Base-by-base conservation (phyloP, 2,113 vertebrate genomes). In the Odontesthes bonariensis region DNA sequence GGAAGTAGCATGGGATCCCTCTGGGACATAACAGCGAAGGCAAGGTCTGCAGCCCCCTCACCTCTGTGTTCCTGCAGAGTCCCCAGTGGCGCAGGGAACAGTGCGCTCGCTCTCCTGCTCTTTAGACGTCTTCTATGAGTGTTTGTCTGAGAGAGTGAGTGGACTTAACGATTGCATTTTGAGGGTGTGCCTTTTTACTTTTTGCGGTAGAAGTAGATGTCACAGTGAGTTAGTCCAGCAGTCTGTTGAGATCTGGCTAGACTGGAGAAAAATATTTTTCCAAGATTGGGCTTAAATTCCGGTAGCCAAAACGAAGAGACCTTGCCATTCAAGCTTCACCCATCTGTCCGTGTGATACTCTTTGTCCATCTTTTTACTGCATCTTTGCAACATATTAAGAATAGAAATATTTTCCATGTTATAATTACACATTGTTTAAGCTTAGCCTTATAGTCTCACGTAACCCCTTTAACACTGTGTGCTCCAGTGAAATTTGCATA, bases 211-310 rank as follows among this genome's bases (percentile, higher is more conserved):
- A 69, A 77, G 77, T 51, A 51, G 73, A 73, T 89, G 90, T 91
- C 89, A 92, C 73, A 58, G 75, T 88, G 89, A 91, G 84, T 92
- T 89, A 87, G 85, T 73, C 82, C 87, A 91, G 87, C 35, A 63
- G 81, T 60, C 69, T 68, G 61, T 66, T 58, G 69, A 86, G 59
- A 51, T 84, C 67, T 66, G 90, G 88, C 89, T 65, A 92, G 90
- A 91, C 88, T 55, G 75, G 65, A 82, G 75, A 89, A 89, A 84
- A 91, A 92, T 92, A 91, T 91, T 93, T 85, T 81, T 88, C 68
- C 71, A 86, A 91, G 90, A 90, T 93, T 91, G 90, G 65, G 60
- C 82, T 31, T 40, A 66, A 83, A 89, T 81, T 67, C 66, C 70
- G 65, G 76, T 77, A 65, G 69, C 65, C 74, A 57, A 71, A 75